Evolutionary conservation across 2,113 vertebrate genomes (phyloP), one percentile per base, ranked within the genome.

Genomic region (Oncorhynchus masou): DNA sequence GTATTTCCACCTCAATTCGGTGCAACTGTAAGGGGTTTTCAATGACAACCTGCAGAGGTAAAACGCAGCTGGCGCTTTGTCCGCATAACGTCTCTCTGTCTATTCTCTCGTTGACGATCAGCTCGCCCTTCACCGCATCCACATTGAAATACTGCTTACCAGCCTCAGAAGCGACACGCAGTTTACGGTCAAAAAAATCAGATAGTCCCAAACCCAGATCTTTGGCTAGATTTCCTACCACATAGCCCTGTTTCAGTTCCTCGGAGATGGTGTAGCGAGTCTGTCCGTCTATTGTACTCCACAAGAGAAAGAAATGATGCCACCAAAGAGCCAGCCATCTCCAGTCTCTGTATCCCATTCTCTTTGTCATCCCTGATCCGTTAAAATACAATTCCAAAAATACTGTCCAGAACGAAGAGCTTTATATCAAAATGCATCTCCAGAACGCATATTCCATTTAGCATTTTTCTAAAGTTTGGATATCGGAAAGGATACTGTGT

Each of bases 71-170:
- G 25, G 71, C 64, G 79, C 89, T 95, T 89, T 88, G 90, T 51
- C 91, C 93, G 2, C 95, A 96, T 65, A 96, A 83, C 13, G 83
- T 80, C 81, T 97, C 95, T 75, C 95, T 93, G 88, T 97, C 95
- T 85, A 95, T 93, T 80, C 91, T 90, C 71, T 94, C 90, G 62
- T 91, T 90, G 19, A 95, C 91, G n/a, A 94, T 74, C 76, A 95
- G 85, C 82, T 91, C 89, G 2, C 95, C 95, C 1, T 91, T 93
- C 0, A 31, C 93, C 83, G 90, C 70, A 83, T 93, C 90, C 80
- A 95, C 88, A 0, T 85, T 91, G 85, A 96, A 94, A 91, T 93
- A 94, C 79, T 84, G 87, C 81, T 93, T 86, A 5, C 84, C 91
- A 49, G 88, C 83, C 71, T 95, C 93, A 19, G 93, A 92, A 31